Evolutionary conservation across 2,888 invertebrate genomes (phyloP), one percentile per base, ranked within the genome.

Genomic region (Chironomus riparius): DNA sequence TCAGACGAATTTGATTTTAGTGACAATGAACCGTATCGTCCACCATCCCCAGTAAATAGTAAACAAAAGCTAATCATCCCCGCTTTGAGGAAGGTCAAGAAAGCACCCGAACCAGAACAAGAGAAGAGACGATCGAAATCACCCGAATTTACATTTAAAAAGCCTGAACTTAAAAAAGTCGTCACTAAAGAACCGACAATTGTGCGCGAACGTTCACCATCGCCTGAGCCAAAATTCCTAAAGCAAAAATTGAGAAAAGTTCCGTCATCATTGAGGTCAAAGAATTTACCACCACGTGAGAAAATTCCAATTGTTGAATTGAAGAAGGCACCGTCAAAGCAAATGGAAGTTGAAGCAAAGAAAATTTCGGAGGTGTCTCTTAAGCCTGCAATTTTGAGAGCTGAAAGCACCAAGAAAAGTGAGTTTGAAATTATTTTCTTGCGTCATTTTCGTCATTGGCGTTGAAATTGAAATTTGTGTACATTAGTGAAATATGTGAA

Each of bases 11-110:
- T 28, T 12, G 69, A 68, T 38, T 50, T 21, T 22, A 74, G 61
- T 28, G 74, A 74, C 4, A 62, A 77, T 48, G 84, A 84, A 15
- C 84, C 83, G 79, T 86, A 86, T 86, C 86, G 86, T 80, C 86
- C 86, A 77, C 86, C 84, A 0, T 82, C 83, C 47, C 83, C 85
- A 0, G 68, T 13, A 0, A 48, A 28, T 73, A 18, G 18, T 47
- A 68, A 47, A 18, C n/a, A 72, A 76, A n/a, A 69, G 28, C 18
- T 76, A 62, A 24, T 24, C 56, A 15, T 62, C 28, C 50, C 70
- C 38, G 21, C 65, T 24, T 28, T 69, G 47, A 65, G 68, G 56
- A 24, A 68, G 48, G 75, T 48, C 18, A n/a, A 38, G 12, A 68
- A 68, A 13, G 69, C 28, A 15, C 47, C 69, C 21, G 56, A 68